A percentile compares a stretch with the other conserved stretches of the same genome.
These are phyloP conservation scores for Thalpophila matura DNA, from an alignment of 2,888 invertebrate species.

Conservation along the genomic window DNA sequence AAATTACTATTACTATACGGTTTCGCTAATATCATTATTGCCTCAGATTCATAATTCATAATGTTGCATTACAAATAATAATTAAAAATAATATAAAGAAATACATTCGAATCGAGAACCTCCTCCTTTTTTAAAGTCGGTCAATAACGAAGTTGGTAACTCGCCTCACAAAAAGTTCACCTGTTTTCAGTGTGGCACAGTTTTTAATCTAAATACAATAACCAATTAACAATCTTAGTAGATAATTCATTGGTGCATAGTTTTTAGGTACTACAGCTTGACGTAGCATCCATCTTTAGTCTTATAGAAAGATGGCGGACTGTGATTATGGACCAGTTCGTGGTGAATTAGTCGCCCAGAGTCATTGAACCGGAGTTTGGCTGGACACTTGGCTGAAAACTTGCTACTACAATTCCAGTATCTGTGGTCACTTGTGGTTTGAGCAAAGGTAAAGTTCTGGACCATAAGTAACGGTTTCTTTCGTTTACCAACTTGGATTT, in stretches of 20 bases:
- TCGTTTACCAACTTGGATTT: constrained; percentile 42
- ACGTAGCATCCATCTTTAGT: constrained; percentile 60
- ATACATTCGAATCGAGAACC: too few species aligned
- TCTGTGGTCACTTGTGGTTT: constrained; percentile 71
- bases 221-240: neutral
- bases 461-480: constrained; percentile 59
- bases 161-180: too few species aligned
- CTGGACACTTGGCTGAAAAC: constrained; percentile 68
- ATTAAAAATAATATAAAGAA: too few species aligned
- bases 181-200: too few species aligned
- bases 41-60: too few species aligned
- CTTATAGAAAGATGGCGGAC: constrained; percentile 64
- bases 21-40: too few species aligned
- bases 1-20: too few species aligned
- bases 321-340: constrained; percentile 72
- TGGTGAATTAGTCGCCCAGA: constrained; percentile 67
- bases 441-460: constrained; percentile 70
- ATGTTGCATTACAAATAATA: too few species aligned
- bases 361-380: constrained; percentile 73
- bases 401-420: constrained; percentile 81
- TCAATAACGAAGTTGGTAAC: too few species aligned
- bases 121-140: too few species aligned
- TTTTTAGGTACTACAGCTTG: constrained; percentile 34
- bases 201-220: neutral
- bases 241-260: too few species aligned